A percentile compares a stretch with the other conserved stretches of the same genome.
Evolutionary conservation across 2,797 vertebrate species (phyloP).

Genomic region (Meda fulgida): DNA sequence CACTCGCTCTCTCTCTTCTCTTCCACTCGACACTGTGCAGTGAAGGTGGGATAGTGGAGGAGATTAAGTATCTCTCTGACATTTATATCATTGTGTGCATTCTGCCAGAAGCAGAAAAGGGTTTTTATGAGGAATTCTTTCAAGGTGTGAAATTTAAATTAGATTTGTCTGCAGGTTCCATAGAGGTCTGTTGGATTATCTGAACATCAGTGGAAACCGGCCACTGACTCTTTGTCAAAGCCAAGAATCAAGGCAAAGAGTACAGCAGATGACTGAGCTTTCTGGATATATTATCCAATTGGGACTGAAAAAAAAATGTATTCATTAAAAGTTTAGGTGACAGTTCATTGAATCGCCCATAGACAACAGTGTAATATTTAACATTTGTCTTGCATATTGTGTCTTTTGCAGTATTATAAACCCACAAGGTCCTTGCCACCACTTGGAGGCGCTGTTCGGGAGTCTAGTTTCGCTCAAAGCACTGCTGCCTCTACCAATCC

Average conservation of each 20-base stretch:
- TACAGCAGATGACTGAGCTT: background rate
- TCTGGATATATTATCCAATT: slow-evolving; percentile 7
- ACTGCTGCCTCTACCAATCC: slow-evolving; percentile 53
- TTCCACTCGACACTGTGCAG: slow-evolving; percentile 23
- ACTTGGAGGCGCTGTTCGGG: slow-evolving; percentile 61
- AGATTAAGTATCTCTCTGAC: slow-evolving; percentile 58
- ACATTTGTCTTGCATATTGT: slow-evolving; percentile 7
- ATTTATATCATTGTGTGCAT: slow-evolving; percentile 48
- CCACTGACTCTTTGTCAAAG: slow-evolving; percentile 5
- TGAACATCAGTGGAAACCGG: slow-evolving; percentile 16
- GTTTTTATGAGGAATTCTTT: slow-evolving; percentile 48
- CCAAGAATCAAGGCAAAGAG: background rate
- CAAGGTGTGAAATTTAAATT: slow-evolving; percentile 51
- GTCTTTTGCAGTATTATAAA: slow-evolving; percentile 73
- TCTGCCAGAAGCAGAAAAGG: slow-evolving; percentile 45
- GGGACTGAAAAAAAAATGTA: background rate
- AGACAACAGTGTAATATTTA: slow-evolving; percentile 19
- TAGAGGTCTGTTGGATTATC: slow-evolving; percentile 39
- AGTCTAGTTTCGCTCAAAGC: slow-evolving; percentile 67
- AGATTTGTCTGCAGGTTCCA: slow-evolving; percentile 46
- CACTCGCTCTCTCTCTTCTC: slow-evolving; percentile 9
- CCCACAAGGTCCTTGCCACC: slow-evolving; percentile 57
- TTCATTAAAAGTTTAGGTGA: background rate
- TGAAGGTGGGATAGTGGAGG: slow-evolving; percentile 30
- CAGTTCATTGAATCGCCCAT: background rate